Conservation (phyloP, 2,113 vertebrate genomes). For the Bos javanicus region DNA sequence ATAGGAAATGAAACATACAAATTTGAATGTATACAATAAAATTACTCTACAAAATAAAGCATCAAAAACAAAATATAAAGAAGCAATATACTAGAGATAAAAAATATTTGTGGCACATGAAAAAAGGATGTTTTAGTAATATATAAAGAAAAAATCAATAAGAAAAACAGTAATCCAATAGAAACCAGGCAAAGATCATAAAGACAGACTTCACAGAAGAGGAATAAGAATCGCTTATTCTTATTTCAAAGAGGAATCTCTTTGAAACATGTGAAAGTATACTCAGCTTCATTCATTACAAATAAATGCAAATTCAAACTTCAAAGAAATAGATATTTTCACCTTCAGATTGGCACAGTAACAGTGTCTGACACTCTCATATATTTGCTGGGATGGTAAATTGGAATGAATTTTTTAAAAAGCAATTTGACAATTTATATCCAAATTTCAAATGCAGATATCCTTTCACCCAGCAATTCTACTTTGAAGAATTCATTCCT, state of each 20-base stretch:
- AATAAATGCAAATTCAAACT: slow-evolving; percentile 49
- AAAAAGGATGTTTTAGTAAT: not conserved
- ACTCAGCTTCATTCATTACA: slow-evolving; percentile 30
- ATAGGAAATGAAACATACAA: not conserved
- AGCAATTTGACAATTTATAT: slow-evolving; percentile 30
- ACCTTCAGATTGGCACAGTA: slow-evolving; percentile 12
- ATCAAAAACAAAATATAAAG: slow-evolving; percentile 18
- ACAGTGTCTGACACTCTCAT: not conserved
- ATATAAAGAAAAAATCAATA: slow-evolving; percentile 22
- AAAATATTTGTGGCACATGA: not conserved
- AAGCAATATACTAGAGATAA: not conserved
- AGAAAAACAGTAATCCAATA: not conserved
- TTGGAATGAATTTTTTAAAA: not conserved
- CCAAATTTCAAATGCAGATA: slow-evolving; percentile 28
- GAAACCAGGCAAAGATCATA: not conserved
- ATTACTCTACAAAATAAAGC: not conserved
- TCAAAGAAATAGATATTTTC: slow-evolving; percentile 24
- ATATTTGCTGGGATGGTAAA: not conserved
- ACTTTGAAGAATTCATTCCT: slow-evolving; percentile 18
- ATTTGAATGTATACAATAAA: slow-evolving; percentile 6
- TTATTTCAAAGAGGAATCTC: not conserved
- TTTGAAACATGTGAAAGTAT: slow-evolving; percentile 49
- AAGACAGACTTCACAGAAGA: not conserved
- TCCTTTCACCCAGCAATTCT: slow-evolving; percentile 3
- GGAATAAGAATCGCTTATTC: not conserved